A percentile compares a stretch with the other conserved stretches of the same genome.
Evolutionary conservation across 2,888 invertebrate species (phyloP).

Genomic region (Tiphia femorata): DNA sequence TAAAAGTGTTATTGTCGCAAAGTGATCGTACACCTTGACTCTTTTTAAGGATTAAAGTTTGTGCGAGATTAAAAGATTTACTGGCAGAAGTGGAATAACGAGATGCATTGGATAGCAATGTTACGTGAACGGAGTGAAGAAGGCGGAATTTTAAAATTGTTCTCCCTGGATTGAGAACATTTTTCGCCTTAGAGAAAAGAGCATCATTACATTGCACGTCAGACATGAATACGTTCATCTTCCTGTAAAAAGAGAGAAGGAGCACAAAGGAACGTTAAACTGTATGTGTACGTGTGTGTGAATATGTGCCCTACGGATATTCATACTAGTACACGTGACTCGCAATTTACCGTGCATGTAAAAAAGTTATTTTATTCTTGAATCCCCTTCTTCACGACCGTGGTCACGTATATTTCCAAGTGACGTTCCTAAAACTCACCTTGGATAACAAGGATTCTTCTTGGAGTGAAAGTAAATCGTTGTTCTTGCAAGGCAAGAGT

Average conservation of each 20-base stretch:
- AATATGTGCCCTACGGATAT: too few species aligned
- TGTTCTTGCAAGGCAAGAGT: slow-evolving; percentile 31
- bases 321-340: too few species aligned
- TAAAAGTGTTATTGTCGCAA: too few species aligned
- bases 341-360: neutral
- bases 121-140: slow-evolving; percentile 29
- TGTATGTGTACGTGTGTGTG: too few species aligned
- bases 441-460: slow-evolving; percentile 16
- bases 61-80: slow-evolving; percentile 26
- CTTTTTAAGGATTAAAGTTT: slow-evolving; percentile 40
- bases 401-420: slow-evolving; percentile 24
- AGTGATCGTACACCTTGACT: slow-evolving; percentile 37
- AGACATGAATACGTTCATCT: neutral
- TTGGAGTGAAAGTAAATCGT: slow-evolving; percentile 19
- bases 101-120: slow-evolving; percentile 23
- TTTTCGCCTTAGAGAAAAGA: too few species aligned
- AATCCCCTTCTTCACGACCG: slow-evolving; percentile 34
- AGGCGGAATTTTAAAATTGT: slow-evolving; percentile 5
- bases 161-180: neutral
- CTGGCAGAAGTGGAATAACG: slow-evolving; percentile 13
- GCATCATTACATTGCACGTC: neutral
- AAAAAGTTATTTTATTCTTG: slow-evolving; percentile 26
- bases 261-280: too few species aligned
- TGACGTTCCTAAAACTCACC: slow-evolving; percentile 20
- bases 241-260: too few species aligned